These are phyloP conservation scores for Sminthopsis crassicaudata DNA, from an alignment of 2,113 vertebrate genomes.

Conservation along the genomic window DNA sequence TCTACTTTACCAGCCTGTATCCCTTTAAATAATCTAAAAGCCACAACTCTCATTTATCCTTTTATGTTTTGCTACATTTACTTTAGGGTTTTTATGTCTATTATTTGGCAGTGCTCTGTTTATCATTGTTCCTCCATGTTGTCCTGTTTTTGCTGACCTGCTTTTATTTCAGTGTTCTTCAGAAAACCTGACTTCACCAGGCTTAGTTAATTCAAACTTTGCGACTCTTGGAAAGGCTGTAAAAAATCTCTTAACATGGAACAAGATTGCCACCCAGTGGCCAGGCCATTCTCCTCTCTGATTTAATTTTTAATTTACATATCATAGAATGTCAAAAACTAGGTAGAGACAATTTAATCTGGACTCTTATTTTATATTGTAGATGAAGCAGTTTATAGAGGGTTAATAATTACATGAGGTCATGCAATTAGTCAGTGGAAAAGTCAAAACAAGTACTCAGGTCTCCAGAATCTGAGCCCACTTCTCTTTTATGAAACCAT, in stretches of 20 bases:
- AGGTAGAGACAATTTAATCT: not conserved
- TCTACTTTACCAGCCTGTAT: conserved; percentile 35
- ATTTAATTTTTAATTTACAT: conserved; percentile 6
- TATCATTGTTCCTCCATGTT: not conserved
- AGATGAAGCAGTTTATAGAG: not conserved
- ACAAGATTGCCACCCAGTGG: conserved; percentile 85
- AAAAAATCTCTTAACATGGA: conserved; percentile 57
- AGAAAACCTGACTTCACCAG: conserved; percentile 65
- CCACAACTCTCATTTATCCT: conserved; percentile 11
- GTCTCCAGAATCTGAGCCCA: not conserved
- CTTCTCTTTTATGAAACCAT: not conserved
- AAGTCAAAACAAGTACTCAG: not conserved
- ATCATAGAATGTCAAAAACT: not conserved
- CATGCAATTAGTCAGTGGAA: not conserved
- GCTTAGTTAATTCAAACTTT: conserved; percentile 74
- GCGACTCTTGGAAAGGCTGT: not conserved
- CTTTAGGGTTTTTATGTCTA: conserved; percentile 58
- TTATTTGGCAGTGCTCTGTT: conserved; percentile 55
- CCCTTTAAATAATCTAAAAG: conserved; percentile 63
- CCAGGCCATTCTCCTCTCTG: not conserved
- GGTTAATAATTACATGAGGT: not conserved
- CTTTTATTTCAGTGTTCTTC: conserved; percentile 78
- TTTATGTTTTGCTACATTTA: conserved; percentile 47
- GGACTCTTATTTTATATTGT: not conserved
- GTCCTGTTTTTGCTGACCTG: conserved; percentile 72